Evolutionary conservation across 2,797 vertebrate species (phyloP), one percentile per base, ranked within the genome.

Genomic region (Phataginus tricuspis): DNA sequence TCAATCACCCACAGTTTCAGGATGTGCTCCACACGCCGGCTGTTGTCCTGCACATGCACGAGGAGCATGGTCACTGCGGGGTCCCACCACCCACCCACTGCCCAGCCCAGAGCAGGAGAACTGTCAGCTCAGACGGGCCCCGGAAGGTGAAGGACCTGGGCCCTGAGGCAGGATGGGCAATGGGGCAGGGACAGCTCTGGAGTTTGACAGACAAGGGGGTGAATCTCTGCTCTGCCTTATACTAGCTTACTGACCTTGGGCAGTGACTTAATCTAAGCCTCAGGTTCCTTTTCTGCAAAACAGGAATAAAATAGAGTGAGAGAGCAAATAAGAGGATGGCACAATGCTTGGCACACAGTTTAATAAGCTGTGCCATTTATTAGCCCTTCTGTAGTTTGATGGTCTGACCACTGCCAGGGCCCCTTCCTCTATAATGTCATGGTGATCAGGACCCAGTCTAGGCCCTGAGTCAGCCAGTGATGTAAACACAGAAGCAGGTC

Each of bases 1-100:
- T 99, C 99, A 53, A 99, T 99, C 98, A 99, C 99, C 99, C 99
- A 99, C 87, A 99, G 98, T 97, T 99, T 99, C 82, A 99, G 99
- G 98, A 99, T 98, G 98, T 99, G 99, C 98, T 99, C 99, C 84
- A 99, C 99, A 39, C 99, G 99, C 10, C 99, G 99, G 96, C 99
- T 99, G 98, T 99, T 99, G 99, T 99, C 99, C 99, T 99, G 97
- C 49, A 97, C 90, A 97, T 7, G 68, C 29, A 39, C 10, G 79
- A 31, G 19, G 57, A 80, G 19, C 63, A 34, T 39, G 64, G 96
- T 98, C 95, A 98, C 16, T 0, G n/a, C 31, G 25, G 74, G 72
- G 91, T 59, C 0, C 66, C 90, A 80, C 83, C 45, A 79, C 34
- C 85, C 29, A 79, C 59, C 45, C 59, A 21, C 37, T 8, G 0